Evolutionary conservation across 2,113 vertebrate species (phyloP).

Genomic region (Poecilia latipinna): DNA sequence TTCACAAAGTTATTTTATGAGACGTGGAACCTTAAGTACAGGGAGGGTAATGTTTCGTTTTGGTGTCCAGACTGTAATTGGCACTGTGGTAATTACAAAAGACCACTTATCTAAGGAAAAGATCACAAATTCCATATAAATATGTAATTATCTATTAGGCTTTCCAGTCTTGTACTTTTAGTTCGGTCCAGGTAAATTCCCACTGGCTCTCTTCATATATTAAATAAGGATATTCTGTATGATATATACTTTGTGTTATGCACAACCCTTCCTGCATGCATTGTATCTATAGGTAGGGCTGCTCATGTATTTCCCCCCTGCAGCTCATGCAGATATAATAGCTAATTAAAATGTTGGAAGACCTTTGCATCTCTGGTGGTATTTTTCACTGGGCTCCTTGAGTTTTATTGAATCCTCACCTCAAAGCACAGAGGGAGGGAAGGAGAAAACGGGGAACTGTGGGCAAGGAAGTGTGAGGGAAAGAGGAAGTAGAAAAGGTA

Average conservation of each 20-base stretch:
- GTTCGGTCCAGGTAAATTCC: background rate
- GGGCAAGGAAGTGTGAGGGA: background rate
- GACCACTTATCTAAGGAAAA: too few species aligned
- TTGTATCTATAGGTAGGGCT: constrained; percentile 13
- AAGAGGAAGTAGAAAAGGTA: constrained; percentile 9
- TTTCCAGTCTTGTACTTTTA: background rate
- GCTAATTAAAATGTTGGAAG: constrained; percentile 65
- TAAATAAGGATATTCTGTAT: background rate
- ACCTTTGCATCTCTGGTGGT: constrained; percentile 40
- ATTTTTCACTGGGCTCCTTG: constrained; percentile 43
- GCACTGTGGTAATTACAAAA: too few species aligned
- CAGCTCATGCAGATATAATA: constrained; percentile 54
- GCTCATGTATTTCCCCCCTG: constrained; percentile 30
- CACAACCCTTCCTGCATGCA: constrained; percentile 5
- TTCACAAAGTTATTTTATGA: too few species aligned
- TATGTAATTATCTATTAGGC: background rate
- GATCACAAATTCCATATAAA: background rate
- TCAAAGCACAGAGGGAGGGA: constrained; percentile 32
- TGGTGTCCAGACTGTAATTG: too few species aligned
- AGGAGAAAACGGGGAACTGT: background rate
- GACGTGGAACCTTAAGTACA: too few species aligned
- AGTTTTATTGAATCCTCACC: constrained; percentile 59
- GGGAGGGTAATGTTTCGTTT: too few species aligned
- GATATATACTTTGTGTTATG: background rate
- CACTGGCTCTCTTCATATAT: background rate